Evolutionary conservation across 2,797 vertebrate genomes (phyloP).

Genomic region (Clarias laeviceps): DNA sequence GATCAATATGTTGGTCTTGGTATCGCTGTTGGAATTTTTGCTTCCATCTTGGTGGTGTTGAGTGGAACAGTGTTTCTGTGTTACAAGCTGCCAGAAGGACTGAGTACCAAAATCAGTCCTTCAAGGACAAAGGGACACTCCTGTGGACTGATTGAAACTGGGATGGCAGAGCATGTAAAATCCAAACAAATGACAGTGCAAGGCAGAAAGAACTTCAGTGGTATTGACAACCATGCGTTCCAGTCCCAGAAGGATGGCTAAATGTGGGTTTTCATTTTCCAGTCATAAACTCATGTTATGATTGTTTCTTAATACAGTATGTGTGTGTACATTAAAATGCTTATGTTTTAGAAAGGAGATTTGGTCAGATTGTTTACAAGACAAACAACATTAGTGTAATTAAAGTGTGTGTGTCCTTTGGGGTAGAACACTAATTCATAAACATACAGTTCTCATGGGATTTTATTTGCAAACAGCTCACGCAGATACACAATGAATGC

Average conservation of each 20-base stretch:
- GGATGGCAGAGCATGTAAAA: background rate
- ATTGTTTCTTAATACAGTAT: background rate
- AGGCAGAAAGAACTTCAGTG: background rate
- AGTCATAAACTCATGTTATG: background rate
- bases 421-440: constrained; percentile 8
- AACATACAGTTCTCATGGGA: background rate
- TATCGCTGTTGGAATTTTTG: constrained; percentile 69
- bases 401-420: background rate
- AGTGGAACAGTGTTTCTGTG: constrained; percentile 72
- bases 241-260: constrained; percentile 51
- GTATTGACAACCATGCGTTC: constrained; percentile 60
- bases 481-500: background rate
- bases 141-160: background rate
- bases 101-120: constrained; percentile 7
- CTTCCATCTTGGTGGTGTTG: constrained; percentile 66
- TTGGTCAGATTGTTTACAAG: constrained; percentile 25
- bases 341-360: background rate
- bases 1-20: constrained; percentile 70
- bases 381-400: background rate
- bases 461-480: constrained; percentile 4
- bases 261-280: constrained; percentile 15
- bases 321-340: background rate
- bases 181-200: background rate
- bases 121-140: background rate
- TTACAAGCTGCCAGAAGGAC: constrained; percentile 59